These are phyloP conservation scores for Ictalurus furcatus DNA, from an alignment of 2,113 vertebrate species.

Conservation along the genomic window DNA sequence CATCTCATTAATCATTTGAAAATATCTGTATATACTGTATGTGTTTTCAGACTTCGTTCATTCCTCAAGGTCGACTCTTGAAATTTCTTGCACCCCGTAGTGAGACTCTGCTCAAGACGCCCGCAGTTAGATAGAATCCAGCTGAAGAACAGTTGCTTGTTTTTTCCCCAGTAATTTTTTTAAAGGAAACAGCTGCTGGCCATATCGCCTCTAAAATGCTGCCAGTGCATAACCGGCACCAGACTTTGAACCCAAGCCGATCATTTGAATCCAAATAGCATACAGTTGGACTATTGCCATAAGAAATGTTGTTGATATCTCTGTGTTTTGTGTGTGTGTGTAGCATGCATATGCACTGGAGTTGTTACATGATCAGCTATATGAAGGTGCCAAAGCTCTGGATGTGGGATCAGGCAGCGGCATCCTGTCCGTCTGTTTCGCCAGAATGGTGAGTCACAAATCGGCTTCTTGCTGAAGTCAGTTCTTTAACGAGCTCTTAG, in stretches of 20 bases:
- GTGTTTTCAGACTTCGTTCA: neutral
- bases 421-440: conserved; percentile 94
- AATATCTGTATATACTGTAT: neutral
- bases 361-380: conserved; percentile 91
- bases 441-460: conserved; percentile 88
- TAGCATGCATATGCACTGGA: conserved; percentile 97
- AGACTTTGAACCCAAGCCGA: neutral
- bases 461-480: neutral
- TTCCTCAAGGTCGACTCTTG: neutral
- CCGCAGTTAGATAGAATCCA: neutral
- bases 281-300: neutral
- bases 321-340: conserved; percentile 26
- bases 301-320: conserved; percentile 36
- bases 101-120: neutral
- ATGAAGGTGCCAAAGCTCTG: conserved; percentile 94
- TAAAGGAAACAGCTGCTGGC: neutral
- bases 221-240: neutral
- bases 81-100: neutral
- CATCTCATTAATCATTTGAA: neutral
- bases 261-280: neutral
- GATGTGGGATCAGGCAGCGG: conserved; percentile 98
- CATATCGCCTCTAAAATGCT: neutral
- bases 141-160: neutral
- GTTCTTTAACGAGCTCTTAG: neutral
- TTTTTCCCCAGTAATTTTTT: too few species aligned